phyloP scores from a whole-genome alignment of 2,888 invertebrate genomes.

The Carabus problematicus region DNA sequence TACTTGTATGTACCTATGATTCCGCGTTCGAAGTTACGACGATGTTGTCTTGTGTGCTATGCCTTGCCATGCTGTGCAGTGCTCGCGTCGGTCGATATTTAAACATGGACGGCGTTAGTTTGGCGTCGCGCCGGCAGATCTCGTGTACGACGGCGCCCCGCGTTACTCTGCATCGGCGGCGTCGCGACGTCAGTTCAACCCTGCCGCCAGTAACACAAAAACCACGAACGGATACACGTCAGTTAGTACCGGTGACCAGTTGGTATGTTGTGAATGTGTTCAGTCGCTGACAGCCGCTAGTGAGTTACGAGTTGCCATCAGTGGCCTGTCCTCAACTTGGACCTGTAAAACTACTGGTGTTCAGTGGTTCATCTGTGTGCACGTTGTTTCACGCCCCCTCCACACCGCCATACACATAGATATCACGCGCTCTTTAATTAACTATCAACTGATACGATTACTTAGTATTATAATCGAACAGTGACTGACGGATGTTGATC shows the following conservation, averaged over 20 bases:
- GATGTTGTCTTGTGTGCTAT: constrained; percentile 15
- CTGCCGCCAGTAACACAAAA: constrained; percentile 38
- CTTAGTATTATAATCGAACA: too few relatives aligned
- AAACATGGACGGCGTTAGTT: constrained; percentile 31
- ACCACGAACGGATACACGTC: constrained; percentile 21
- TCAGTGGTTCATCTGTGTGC: too few relatives aligned
- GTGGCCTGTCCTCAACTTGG: too few relatives aligned
- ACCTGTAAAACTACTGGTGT: too few relatives aligned
- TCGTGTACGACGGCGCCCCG: constrained; percentile 27
- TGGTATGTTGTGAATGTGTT: constrained; percentile 5
- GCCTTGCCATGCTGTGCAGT: not conserved
- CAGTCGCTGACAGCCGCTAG: constrained; percentile 10
- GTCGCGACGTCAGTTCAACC: constrained; percentile 22
- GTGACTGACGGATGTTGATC: too few relatives aligned
- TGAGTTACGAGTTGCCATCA: not conserved
- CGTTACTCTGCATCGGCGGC: constrained; percentile 7
- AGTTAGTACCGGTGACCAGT: not conserved
- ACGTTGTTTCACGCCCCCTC: too few relatives aligned
- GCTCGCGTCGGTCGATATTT: constrained; percentile 27
- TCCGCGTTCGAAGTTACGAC: not conserved
- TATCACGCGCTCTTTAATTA: too few relatives aligned
- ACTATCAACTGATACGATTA: too few relatives aligned
- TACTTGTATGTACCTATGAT: too few relatives aligned
- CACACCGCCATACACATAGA: too few relatives aligned
- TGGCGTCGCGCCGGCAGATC: constrained; percentile 21